phyloP scores from a whole-genome alignment of 2,888 invertebrate species.

The Himalopsyche kuldschensis region DNA sequence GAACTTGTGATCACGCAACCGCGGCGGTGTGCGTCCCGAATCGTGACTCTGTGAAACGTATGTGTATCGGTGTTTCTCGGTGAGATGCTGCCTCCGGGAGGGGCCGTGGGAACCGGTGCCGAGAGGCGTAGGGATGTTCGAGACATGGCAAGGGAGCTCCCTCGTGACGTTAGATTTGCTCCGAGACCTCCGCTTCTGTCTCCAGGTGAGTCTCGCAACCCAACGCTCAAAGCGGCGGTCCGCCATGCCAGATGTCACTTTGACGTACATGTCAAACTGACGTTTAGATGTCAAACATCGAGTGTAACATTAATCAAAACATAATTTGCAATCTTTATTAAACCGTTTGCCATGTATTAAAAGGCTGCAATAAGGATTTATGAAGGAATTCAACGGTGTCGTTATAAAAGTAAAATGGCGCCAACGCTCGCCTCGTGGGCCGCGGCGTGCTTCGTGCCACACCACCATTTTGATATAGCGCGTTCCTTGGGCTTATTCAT shows the following conservation, averaged over 20 bases:
- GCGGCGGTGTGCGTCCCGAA: neutral
- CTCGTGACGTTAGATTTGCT: constrained; percentile 53
- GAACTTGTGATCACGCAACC: constrained; percentile 13
- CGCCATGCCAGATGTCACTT: constrained; percentile 51
- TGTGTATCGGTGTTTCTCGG: constrained; percentile 8
- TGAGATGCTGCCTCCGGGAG: constrained; percentile 40
- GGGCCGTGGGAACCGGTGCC: constrained; percentile 36
- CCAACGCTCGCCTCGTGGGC: constrained; percentile 45
- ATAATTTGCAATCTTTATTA: neutral
- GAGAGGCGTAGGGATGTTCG: constrained; percentile 56
- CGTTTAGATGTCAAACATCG: constrained; percentile 44
- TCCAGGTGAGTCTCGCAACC: constrained; percentile 47
- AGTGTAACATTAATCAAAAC: neutral
- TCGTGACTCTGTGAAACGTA: constrained; percentile 14
- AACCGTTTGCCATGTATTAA: neutral
- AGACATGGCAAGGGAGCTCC: constrained; percentile 55
- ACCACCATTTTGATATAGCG: constrained; percentile 10
- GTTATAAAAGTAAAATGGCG: constrained; percentile 58
- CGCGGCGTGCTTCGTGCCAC: constrained; percentile 19
- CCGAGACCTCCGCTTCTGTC: constrained; percentile 55
- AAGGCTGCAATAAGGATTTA: neutral
- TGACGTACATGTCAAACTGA: constrained; percentile 61
- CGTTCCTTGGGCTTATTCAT: neutral
- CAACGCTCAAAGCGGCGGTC: constrained; percentile 39
- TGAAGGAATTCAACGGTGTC: neutral